Evolutionary conservation across 2,888 invertebrate species (phyloP).

Genomic region (Dexiosoma caninum): DNA sequence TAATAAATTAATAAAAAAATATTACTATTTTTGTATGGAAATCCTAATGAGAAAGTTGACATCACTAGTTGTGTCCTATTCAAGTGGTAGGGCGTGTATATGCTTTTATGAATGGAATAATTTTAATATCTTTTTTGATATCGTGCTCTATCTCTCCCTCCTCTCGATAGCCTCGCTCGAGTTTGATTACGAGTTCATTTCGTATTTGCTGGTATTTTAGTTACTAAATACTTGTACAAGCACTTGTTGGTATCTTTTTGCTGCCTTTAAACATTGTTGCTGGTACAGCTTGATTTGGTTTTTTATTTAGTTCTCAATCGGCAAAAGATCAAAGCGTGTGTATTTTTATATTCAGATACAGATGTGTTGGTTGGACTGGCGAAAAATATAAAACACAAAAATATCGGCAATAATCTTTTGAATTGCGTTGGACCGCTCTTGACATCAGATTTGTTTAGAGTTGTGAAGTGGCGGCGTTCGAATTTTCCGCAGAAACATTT

Average conservation of each 20-base stretch:
- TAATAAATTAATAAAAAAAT: too few species aligned
- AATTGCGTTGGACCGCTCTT: slow-evolving; percentile 29
- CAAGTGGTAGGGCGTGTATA: too few species aligned
- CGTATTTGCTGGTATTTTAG: slow-evolving; percentile 8
- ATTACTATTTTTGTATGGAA: too few species aligned
- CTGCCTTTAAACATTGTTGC: slow-evolving; percentile 21
- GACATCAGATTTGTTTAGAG: slow-evolving; percentile 52
- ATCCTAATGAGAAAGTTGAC: too few species aligned
- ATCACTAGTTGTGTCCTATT: too few species aligned
- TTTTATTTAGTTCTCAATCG: slow-evolving; percentile 51
- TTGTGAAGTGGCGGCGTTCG: slow-evolving; percentile 43
- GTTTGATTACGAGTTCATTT: slow-evolving; percentile 14
- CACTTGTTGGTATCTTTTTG: not conserved
- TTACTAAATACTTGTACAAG: not conserved
- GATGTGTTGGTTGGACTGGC: slow-evolving; percentile 48
- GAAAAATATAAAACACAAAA: slow-evolving; percentile 57
- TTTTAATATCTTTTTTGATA: slow-evolving; percentile 31
- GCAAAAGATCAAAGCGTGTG: slow-evolving; percentile 55
- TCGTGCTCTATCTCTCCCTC: not conserved
- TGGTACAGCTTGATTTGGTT: slow-evolving; percentile 16
- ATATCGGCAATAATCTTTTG: slow-evolving; percentile 58
- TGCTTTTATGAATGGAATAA: slow-evolving; percentile 45
- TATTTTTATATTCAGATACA: slow-evolving; percentile 20
- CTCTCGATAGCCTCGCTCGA: slow-evolving; percentile 12
- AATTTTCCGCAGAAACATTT: not conserved